These are phyloP conservation scores for Festucalex cinctus DNA, from an alignment of 2,113 vertebrate species.

Conservation along the genomic window DNA sequence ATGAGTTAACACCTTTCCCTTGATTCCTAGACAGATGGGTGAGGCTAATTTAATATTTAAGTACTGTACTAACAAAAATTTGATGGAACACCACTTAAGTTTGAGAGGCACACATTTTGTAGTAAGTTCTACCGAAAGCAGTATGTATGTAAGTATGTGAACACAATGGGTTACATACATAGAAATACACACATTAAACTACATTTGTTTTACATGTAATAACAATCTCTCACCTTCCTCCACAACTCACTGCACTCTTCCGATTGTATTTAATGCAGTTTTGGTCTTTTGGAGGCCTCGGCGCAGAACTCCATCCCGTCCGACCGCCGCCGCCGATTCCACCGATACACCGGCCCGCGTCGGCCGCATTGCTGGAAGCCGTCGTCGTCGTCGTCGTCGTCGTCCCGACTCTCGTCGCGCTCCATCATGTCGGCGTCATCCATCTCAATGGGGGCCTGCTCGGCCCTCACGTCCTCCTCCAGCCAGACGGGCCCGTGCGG, in stretches of 20 bases:
- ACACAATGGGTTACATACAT: slow-evolving; percentile 23
- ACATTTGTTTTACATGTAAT: background rate
- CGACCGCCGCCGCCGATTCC: slow-evolving; percentile 49
- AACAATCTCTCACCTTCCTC: slow-evolving; percentile 2
- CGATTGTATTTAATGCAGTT: background rate
- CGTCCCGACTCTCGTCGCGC: slow-evolving; percentile 22
- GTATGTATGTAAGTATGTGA: slow-evolving; percentile 4
- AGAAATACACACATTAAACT: slow-evolving; percentile 25
- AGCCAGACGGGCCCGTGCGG: slow-evolving; percentile 41
- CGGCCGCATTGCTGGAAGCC: slow-evolving; percentile 53
- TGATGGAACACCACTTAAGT: background rate
- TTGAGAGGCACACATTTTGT: background rate
- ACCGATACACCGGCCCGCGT: slow-evolving; percentile 45
- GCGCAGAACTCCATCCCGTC: slow-evolving; percentile 20
- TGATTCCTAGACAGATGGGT: background rate
- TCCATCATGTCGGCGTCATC: slow-evolving; percentile 12
- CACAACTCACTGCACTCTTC: background rate
- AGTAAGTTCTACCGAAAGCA: background rate
- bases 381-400: too few species aligned
- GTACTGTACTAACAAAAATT: accelerated
- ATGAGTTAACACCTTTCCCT: background rate
- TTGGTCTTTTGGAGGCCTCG: slow-evolving; percentile 33
- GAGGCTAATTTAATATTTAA: background rate
- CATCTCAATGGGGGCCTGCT: slow-evolving; percentile 30
- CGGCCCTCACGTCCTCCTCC: slow-evolving; percentile 33